These are phyloP conservation scores for Microcebus ravelobensis DNA, from an alignment of 2,113 vertebrate species.

Conservation along the genomic window DNA sequence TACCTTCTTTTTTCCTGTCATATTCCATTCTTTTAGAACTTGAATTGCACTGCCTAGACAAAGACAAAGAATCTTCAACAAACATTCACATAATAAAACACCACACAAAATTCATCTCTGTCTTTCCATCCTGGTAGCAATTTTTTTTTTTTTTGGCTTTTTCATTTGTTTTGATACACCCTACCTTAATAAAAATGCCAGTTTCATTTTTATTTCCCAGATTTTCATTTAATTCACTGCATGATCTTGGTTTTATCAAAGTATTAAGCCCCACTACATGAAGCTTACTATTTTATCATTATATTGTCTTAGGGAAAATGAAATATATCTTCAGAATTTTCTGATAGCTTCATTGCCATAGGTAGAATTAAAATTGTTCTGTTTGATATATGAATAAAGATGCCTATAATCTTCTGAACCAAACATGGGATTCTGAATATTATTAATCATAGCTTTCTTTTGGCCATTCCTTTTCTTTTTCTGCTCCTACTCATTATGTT, in stretches of 20 bases:
- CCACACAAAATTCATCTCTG: slow-evolving; percentile 33
- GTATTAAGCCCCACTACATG: slow-evolving; percentile 61
- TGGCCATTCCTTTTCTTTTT: not conserved
- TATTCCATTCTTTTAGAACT: slow-evolving; percentile 89
- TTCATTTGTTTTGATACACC: slow-evolving; percentile 69
- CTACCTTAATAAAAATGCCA: slow-evolving; percentile 76
- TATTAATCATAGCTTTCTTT: not conserved
- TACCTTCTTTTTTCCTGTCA: slow-evolving; percentile 90
- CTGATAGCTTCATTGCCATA: slow-evolving; percentile 26
- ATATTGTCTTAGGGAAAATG: slow-evolving; percentile 66
- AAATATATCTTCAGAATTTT: slow-evolving; percentile 62
- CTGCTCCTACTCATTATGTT: not conserved
- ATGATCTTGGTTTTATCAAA: slow-evolving; percentile 71
- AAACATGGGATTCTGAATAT: slow-evolving; percentile 41
- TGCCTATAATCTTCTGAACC: slow-evolving; percentile 16
- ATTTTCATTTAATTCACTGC: slow-evolving; percentile 76
- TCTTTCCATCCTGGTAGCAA: slow-evolving; percentile 42
- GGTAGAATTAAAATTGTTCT: slow-evolving; percentile 63
- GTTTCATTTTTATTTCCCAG: slow-evolving; percentile 62
- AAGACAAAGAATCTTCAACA: slow-evolving; percentile 78
- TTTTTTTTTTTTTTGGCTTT: slow-evolving; percentile 4
- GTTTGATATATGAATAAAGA: slow-evolving; percentile 57
- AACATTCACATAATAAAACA: slow-evolving; percentile 55
- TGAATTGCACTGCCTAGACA: slow-evolving; percentile 86
- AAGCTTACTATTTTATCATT: slow-evolving; percentile 52